Evolutionary conservation across 2,113 vertebrate species (phyloP), one percentile per base, ranked within the genome.

Genomic region (Clinocottus analis): DNA sequence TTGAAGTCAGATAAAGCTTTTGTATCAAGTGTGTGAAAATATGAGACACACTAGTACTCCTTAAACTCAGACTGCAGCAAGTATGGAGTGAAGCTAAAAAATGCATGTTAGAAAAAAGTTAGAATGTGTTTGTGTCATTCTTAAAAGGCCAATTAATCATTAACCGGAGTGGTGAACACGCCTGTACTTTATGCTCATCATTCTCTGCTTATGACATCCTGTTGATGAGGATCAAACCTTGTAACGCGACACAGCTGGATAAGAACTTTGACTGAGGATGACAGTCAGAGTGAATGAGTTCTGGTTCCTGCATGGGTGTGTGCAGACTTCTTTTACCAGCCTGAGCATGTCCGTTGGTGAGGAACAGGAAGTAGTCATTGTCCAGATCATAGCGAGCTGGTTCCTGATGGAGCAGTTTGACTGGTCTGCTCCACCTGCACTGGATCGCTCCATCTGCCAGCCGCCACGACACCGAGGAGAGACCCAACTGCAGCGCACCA

Each of bases 291-390:
- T 60, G 12, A 64, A 1, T 11, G 14, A 9, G 45, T 45, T 67
- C 27, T 33, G 8, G 19, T 33, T 43, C 23, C 13, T 21, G 19
- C 1, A 23, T 19, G 2, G 47, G 47, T 21, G n/a, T 59, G 19
- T 41, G 12, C 4, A 12, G 31, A 12, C 23, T 41, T 8, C 27
- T 84, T n/a, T 87, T 85, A 97, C 97, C 96, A 61, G 94, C 58
- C 58, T 85, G 47, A 14, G 90, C 88, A 51, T 84, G 79, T 31
- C 97, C 97, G 41, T 87, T 87, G 75, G 96, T 95, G 55, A 97
- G 23, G 84, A 97, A 97, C 87, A 97, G 93, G 75, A 95, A 97
- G 87, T 97, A 96, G 51, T 80, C 93, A 3, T 53, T 72, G 82
- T 96, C 89, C 77, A 97, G 89, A 76, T 93, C 88, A 87, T 94